Evolutionary conservation across 2,113 vertebrate genomes (phyloP), one percentile per base, ranked within the genome.

Genomic region (Poeciliopsis occidentalis): DNA sequence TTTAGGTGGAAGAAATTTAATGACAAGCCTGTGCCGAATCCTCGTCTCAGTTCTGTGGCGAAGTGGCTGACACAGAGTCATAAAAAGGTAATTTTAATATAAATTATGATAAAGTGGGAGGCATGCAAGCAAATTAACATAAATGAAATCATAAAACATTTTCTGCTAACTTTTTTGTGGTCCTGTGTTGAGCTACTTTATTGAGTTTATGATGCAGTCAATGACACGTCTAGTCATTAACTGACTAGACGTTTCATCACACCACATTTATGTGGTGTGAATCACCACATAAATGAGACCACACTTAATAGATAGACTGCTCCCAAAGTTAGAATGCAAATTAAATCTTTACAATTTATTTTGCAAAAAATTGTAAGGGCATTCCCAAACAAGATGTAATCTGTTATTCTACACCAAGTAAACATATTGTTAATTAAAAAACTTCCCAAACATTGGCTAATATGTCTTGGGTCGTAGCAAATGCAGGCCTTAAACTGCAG

Each of bases 21-120:
- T 17, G 72, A 73, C 30, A 93, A 87, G 78, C 80, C 69, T 0
- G 65, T 94, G 24, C 92, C 93, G 1, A 76, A 93, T 68, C 93
- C 93, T 8, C 67, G 77, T 10, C 63, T 65, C 73, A 94, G 92
- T 62, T 89, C 91, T 30, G 13, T 90, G 67, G 86, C 73, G 0
- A 7, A 41, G 61, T 94, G 91, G 93, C 26, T 64, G 0, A 24
- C 76, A 6, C 19, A 64, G 11, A 41, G 17, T 44, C 69, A 64
- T 37, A 60, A 84, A 32, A 84, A 88, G 90, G 91, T 93, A 51
- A 86, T 63, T 2, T 51, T 3, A 63, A 12, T 24, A 4, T 10
- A 27, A 19, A 26, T 10, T 17, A 26, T 61, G 29, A 32, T 32
- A 8, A 13, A 30, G 26, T 31, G 12, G 6, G 3, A 63, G 7